Evolutionary conservation across 2,888 invertebrate genomes (phyloP).

Genomic region (Amorpha juglandis): DNA sequence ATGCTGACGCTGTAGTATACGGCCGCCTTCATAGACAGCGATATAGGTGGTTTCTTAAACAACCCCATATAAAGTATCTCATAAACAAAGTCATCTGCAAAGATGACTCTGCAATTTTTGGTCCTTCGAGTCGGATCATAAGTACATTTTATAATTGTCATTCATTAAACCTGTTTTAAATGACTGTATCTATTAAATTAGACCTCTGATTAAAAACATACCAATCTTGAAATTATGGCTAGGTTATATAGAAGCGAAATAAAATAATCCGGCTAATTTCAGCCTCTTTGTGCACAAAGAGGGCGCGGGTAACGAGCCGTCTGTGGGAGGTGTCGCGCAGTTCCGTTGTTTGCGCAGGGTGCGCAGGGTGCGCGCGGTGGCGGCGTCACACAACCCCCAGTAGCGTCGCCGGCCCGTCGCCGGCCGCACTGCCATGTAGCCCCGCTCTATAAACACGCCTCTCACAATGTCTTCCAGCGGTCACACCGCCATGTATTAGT

Average conservation of each 20-base stretch:
- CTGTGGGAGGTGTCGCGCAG: conserved; percentile 52
- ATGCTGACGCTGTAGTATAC: no score
- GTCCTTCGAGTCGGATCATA: neutral
- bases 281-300: conserved; percentile 39
- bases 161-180: neutral
- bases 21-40: no score
- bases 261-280: conserved; percentile 22
- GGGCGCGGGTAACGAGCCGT: conserved; percentile 49
- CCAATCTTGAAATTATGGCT: neutral
- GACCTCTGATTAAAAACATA: neutral
- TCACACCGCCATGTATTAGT: conserved; percentile 59
- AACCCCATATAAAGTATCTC: no score
- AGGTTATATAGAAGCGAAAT: neutral
- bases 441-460: conserved; percentile 55
- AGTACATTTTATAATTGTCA: neutral
- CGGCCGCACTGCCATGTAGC: conserved; percentile 77
- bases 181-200: neutral
- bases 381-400: conserved; percentile 52
- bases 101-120: neutral
- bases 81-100: no score
- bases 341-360: conserved; percentile 79
- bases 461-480: conserved; percentile 73
- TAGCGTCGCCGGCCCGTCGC: conserved; percentile 79
- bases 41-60: no score
- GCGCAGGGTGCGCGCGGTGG: conserved; percentile 78